Evolutionary conservation across 2,797 vertebrate genomes (phyloP), one percentile per base, ranked within the genome.

Genomic region (Rhinichthys osculus): DNA sequence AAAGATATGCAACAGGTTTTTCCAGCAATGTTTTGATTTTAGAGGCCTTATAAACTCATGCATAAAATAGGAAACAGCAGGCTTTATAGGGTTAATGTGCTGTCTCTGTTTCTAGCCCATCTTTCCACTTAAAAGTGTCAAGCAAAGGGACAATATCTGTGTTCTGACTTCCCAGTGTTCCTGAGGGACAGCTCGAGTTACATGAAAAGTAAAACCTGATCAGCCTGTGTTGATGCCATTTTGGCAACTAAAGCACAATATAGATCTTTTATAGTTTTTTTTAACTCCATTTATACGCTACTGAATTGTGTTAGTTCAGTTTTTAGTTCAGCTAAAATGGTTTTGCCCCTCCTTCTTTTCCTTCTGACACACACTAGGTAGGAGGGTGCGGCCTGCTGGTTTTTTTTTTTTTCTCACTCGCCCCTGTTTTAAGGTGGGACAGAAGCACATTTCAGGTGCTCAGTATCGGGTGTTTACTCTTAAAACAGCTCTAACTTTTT

Each of bases 351-450:
- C 81, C 71, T 73, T 30, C 11, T 42, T 27, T 30, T 33, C 11
- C 1, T 5, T 16, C 40, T n/a, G 40, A 77, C 82, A 52, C 54
- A 72, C 67, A 35, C 30, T 64, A 84, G 83, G 83, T 78, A 78
- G 47, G 50, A 78, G 62, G 73, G 83, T 69, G 62, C 0, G 64
- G 35, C 47, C 42, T 70, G 33, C 11, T 30, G n/a, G 74, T 44
- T 35, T 33, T 40, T 47, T 19, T 62, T 59, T 54, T 13, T 35
- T 19, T 1, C 23, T 69, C 64, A 17, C 33, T 23, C 27, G 3
- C 40, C 11, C 47, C 50, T n/a, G 13, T 42, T 35, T 72, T 5
- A 54, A 79, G 52, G 35, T 84, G 40, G n/a, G n/a, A 30, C 57
- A 27, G 23, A 47, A 69, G 30, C 64, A 30, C 59, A 0, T 72